A percentile compares a stretch with the other conserved stretches of the same genome.
Evolutionary conservation across 2,797 vertebrate species (phyloP).

Genomic region (Myotis findleyi): DNA sequence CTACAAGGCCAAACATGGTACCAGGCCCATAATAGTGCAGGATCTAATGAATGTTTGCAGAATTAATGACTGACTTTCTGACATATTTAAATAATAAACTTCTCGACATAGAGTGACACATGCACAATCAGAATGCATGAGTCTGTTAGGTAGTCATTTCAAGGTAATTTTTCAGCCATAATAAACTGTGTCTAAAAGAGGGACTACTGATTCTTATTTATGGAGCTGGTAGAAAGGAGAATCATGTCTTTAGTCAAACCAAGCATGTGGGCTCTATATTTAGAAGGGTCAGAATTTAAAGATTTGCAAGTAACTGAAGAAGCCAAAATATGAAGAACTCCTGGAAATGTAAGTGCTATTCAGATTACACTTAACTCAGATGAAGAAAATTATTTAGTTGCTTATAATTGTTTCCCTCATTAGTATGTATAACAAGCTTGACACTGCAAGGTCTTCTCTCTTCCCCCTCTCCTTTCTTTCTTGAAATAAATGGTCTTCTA

Average conservation of each 20-base stretch:
- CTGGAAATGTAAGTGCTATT: not conserved
- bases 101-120: not conserved
- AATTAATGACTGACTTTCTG: not conserved
- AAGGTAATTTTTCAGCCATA: not conserved
- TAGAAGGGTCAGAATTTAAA: not conserved
- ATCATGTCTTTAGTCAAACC: not conserved
- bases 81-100: not conserved
- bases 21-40: not conserved
- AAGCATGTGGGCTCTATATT: not conserved
- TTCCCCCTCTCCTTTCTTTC: not conserved
- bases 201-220: not conserved
- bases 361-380: not conserved
- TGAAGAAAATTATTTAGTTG: not conserved
- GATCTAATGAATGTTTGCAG: not conserved
- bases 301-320: not conserved
- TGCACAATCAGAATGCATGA: not conserved
- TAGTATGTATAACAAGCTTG: not conserved
- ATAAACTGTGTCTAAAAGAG: not conserved
- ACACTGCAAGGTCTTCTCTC: not conserved
- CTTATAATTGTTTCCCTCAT: not conserved
- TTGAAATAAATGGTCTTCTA: not conserved
- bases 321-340: constrained; percentile 10
- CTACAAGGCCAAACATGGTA: not conserved
- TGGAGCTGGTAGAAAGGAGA: not conserved
- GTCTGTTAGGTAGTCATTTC: not conserved